phyloP scores from a whole-genome alignment of 2,113 vertebrate species.

The Oncorhynchus mykiss region DNA sequence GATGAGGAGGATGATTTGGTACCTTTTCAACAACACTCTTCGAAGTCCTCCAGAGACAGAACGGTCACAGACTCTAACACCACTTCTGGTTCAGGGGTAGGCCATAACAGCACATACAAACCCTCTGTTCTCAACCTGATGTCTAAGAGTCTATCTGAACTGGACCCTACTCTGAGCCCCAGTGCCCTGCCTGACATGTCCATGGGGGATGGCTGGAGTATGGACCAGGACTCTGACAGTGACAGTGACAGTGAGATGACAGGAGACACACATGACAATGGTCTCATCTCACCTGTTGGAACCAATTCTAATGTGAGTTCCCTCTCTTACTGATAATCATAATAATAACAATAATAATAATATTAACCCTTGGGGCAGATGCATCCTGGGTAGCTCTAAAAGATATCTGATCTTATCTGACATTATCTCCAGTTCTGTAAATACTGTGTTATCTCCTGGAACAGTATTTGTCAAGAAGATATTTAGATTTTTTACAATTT shows the following conservation, averaged over 20 bases:
- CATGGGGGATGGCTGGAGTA: slow-evolving; percentile 70
- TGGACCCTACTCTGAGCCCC: slow-evolving; percentile 65
- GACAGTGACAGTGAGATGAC: slow-evolving; percentile 69
- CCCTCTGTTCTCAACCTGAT: slow-evolving; percentile 66
- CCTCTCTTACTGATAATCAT: not conserved
- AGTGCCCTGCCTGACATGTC: slow-evolving; percentile 66
- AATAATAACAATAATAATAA: not conserved
- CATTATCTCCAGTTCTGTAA: not conserved
- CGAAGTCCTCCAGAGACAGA: slow-evolving; percentile 45
- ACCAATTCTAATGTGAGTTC: slow-evolving; percentile 72
- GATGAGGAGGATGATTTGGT: slow-evolving; percentile 51
- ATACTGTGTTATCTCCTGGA: not conserved
- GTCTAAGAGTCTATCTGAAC: slow-evolving; percentile 70
- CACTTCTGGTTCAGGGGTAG: slow-evolving; percentile 31
- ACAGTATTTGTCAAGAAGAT: no score
- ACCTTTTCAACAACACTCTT: slow-evolving; percentile 44
- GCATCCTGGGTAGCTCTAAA: not conserved
- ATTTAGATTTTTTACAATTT: not conserved
- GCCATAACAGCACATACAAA: slow-evolving; percentile 63
- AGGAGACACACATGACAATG: slow-evolving; percentile 56
- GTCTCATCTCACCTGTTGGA: slow-evolving; percentile 62
- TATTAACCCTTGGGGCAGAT: not conserved
- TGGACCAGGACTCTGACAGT: slow-evolving; percentile 71
- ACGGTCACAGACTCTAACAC: slow-evolving; percentile 39
- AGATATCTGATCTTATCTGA: not conserved